A percentile compares a stretch with the other conserved stretches of the same genome.
Conservation (phyloP, 2,797 vertebrate species). For the Discoglossus pictus region DNA sequence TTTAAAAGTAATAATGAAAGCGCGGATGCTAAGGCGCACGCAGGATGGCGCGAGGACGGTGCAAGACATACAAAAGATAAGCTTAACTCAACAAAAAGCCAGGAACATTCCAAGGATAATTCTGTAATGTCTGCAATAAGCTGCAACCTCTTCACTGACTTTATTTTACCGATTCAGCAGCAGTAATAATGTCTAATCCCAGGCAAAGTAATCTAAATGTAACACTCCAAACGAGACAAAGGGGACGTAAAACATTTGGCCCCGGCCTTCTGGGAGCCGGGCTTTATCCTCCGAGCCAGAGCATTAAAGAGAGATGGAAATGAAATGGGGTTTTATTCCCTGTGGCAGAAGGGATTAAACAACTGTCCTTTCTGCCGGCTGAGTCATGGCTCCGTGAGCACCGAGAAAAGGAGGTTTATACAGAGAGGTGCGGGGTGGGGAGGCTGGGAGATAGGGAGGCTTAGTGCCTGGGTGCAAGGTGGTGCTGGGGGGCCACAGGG, state of each 20-base stretch:
- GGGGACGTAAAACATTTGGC: constrained; percentile 61
- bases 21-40: background rate
- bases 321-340: constrained; percentile 71
- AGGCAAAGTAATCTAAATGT: constrained; percentile 75
- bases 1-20: constrained; percentile 28
- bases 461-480: too few species aligned
- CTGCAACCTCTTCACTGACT: constrained; percentile 61
- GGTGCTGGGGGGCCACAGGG: too few species aligned
- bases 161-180: constrained; percentile 63
- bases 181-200: constrained; percentile 74
- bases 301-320: constrained; percentile 71
- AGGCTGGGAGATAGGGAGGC: background rate
- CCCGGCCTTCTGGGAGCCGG: constrained; percentile 65
- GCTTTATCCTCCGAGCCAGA: constrained; percentile 69
- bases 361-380: constrained; percentile 64
- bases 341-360: constrained; percentile 69
- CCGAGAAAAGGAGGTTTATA: constrained; percentile 63
- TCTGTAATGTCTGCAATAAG: constrained; percentile 59
- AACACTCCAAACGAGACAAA: constrained; percentile 75
- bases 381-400: constrained; percentile 73
- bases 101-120: constrained; percentile 54
- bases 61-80: constrained; percentile 40
- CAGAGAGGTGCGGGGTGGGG: background rate
- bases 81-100: constrained; percentile 19
- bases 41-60: background rate